These are phyloP conservation scores for Alviniconcha marisindica DNA, from an alignment of 1,140 invertebrate species.

Conservation along the genomic window DNA sequence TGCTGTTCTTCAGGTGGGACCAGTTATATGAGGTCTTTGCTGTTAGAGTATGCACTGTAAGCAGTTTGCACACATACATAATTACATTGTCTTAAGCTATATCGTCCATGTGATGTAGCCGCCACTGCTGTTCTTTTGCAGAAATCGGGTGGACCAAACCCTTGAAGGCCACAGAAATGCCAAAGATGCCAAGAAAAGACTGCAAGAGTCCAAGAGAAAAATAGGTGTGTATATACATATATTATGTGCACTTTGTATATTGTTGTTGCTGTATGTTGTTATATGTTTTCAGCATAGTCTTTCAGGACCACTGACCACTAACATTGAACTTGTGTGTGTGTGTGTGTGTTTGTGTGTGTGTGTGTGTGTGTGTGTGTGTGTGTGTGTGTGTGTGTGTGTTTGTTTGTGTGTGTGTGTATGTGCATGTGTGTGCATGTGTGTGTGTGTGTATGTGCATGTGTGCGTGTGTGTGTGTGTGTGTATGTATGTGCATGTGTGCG, in stretches of 20 bases:
- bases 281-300: too few species aligned
- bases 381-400: neutral
- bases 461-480: neutral
- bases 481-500: neutral
- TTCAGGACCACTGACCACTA: too few species aligned
- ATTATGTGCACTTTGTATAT: conserved; percentile 3
- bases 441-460: neutral
- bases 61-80: too few species aligned
- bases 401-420: neutral
- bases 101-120: too few species aligned
- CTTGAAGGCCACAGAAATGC: conserved; percentile 73
- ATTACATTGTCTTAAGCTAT: too few species aligned
- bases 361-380: too few species aligned
- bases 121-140: conserved; percentile 55
- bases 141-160: conserved; percentile 72
- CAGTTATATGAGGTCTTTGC: too few species aligned
- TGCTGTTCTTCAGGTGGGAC: too few species aligned
- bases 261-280: neutral
- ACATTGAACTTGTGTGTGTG: neutral
- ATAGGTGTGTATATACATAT: conserved; percentile 72
- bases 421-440: too few species aligned
- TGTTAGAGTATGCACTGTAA: too few species aligned
- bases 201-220: conserved; percentile 73
- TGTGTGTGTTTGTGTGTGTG: neutral
- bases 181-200: conserved; percentile 70